Base-by-base conservation (phyloP, 2,888 invertebrate species). In the Ennomos fuscantarius region DNA sequence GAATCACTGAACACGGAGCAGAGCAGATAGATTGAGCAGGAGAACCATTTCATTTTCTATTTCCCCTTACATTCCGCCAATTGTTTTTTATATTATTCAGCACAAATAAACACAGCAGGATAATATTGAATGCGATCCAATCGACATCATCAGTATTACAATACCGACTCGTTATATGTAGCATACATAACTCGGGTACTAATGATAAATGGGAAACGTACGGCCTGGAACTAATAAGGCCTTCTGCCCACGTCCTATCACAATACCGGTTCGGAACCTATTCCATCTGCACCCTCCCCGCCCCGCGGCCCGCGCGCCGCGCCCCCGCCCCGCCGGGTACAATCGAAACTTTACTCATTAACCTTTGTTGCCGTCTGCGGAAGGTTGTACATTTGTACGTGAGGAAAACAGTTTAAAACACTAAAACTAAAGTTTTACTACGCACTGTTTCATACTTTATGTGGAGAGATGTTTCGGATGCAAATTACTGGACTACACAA, bases 291-390 rank as follows among this genome's bases (percentile, higher is more conserved):
- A 3, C 39, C 34, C 13, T 24, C 36, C 15, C 9, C 35, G 8
- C 32, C 13, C 41, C 10, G n/a, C n/a, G n/a, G 12, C 24, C 45
- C 34, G 11, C 8, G 10, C 15, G 13, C 55, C 37, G 13, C 53
- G 10, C 32, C 13, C 32, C n/a, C 15, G n/a, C 40, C 46, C 36
- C 42, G 3, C 36, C 8, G 36, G 45, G 15, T 31, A 55, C 54
- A 54, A 50, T 51, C 46, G 59, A 59, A 59, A 59, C 59, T 59
- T 54, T 55, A 46, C 54, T 59, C 54, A 59, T 51, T 59, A 59
- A 55, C 49, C 47, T 59, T 50, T 43, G 41, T 50, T 43, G 41
- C 44, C 32, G 39, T 34, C 43, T 31, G 53, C 9, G 13, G 41
- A 24, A 33, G 13, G 42, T 36, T 41, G 32, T 36, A 53, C 32